Conservation (phyloP, 2,888 invertebrate genomes). For the Mythimna loreyi region DNA sequence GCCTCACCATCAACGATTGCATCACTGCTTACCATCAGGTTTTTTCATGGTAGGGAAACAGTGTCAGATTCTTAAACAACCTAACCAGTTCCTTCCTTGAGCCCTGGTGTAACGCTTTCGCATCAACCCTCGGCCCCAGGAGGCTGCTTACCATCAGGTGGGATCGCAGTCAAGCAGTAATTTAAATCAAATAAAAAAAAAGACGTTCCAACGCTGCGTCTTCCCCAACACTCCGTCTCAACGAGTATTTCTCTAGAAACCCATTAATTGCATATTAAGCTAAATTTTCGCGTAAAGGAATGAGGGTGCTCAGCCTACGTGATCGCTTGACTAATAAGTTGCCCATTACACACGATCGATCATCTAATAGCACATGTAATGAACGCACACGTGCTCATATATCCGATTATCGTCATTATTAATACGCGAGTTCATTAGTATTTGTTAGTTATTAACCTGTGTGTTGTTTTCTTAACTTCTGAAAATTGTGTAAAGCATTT, state of each 20-base stretch:
- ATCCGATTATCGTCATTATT: conserved; percentile 59
- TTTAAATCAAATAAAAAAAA: too few species aligned
- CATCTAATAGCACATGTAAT: conserved; percentile 56
- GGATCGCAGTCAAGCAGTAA: too few species aligned
- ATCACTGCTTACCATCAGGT: too few species aligned
- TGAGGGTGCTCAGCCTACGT: conserved; percentile 11
- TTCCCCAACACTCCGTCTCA: background rate
- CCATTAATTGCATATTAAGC: conserved; percentile 22
- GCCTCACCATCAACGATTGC: too few species aligned
- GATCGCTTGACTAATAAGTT: conserved; percentile 38
- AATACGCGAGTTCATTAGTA: conserved; percentile 25
- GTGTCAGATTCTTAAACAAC: too few species aligned
- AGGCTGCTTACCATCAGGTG: too few species aligned
- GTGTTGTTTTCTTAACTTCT: conserved; percentile 9
- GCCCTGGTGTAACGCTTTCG: too few species aligned
- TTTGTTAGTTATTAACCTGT: conserved; percentile 12
- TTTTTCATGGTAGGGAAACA: too few species aligned
- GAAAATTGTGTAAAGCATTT: background rate
- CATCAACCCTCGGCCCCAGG: too few species aligned
- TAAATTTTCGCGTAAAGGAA: conserved; percentile 1
- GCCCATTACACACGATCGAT: conserved; percentile 60
- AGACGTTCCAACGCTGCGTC: too few species aligned
- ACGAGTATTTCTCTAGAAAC: background rate
- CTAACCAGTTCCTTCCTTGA: too few species aligned
- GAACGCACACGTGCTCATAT: conserved; percentile 60